Conservation (phyloP, 2,113 vertebrate genomes). For the Accipiter virgatus region DNA sequence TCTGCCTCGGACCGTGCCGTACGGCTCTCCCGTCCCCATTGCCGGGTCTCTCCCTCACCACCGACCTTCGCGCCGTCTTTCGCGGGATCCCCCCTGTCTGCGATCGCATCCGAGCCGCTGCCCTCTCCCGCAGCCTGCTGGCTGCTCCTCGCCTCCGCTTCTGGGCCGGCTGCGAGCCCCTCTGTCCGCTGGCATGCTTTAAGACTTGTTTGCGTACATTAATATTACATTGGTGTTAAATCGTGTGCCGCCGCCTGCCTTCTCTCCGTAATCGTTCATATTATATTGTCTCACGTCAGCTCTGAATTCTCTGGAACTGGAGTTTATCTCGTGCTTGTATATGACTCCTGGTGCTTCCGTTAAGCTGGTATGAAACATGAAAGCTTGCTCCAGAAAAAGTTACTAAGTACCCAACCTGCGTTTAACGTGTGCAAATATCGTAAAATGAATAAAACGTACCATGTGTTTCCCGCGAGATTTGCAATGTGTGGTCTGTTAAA, state of each 20-base stretch:
- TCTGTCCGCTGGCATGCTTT: not conserved
- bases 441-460: not conserved
- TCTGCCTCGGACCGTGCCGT: accelerated
- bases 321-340: not conserved
- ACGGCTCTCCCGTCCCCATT: accelerated
- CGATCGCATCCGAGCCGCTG: accelerated
- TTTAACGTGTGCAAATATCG: not conserved
- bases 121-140: not conserved
- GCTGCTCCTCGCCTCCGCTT: not conserved
- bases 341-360: accelerated
- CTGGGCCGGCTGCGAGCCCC: not conserved
- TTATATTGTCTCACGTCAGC: too few relatives aligned
- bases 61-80: not conserved
- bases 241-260: not conserved
- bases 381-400: not conserved
- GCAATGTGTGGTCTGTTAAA: not conserved
- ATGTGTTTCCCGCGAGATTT: not conserved
- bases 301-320: not conserved
- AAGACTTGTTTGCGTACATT: not conserved
- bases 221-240: not conserved
- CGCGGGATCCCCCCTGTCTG: not conserved
- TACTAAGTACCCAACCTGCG: not conserved
- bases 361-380: not conserved
- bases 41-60: accelerated
- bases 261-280: not conserved